Conservation (phyloP, 1,140 invertebrate genomes). For the Rhizoglyphus robini region DNA sequence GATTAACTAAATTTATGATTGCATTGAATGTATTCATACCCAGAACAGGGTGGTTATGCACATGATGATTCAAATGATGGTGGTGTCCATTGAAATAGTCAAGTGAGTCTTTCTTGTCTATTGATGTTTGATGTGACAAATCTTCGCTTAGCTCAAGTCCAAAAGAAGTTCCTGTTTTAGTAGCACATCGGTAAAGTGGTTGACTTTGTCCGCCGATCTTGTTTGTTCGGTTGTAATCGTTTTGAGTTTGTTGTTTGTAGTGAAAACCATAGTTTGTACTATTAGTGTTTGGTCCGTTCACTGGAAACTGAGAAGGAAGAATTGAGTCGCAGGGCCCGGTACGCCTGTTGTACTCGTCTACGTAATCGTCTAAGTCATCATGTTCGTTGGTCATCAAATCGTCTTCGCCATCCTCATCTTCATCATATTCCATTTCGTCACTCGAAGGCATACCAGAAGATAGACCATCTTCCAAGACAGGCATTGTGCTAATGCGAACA, state of each 20-base stretch:
- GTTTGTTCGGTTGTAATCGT: neutral
- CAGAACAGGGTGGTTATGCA: conserved; percentile 1
- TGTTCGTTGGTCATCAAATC: neutral
- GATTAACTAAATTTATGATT: neutral
- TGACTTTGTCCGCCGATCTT: neutral
- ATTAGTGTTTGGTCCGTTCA: neutral
- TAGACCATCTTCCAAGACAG: conserved; percentile 78
- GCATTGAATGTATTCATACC: neutral
- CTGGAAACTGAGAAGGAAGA: too few species aligned
- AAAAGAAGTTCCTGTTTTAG: too few species aligned
- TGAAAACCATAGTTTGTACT: neutral
- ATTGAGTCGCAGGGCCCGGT: too few species aligned
- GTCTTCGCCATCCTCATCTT: conserved; percentile 25
- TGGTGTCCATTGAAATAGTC: neutral
- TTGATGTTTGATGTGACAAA: too few species aligned
- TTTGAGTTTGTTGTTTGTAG: neutral
- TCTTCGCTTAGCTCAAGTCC: too few species aligned
- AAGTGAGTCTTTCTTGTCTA: neutral
- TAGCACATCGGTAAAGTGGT: too few species aligned
- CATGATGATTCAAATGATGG: conserved; percentile 2
- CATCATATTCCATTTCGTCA: conserved; percentile 66
- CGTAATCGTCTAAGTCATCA: neutral
- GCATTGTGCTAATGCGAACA: conserved; percentile 52
- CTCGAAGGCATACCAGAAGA: conserved; percentile 68
- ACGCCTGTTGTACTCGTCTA: neutral